Evolutionary conservation across 2,888 invertebrate genomes (phyloP), one percentile per base, ranked within the genome.

Genomic region (Pyrrhia umbra): DNA sequence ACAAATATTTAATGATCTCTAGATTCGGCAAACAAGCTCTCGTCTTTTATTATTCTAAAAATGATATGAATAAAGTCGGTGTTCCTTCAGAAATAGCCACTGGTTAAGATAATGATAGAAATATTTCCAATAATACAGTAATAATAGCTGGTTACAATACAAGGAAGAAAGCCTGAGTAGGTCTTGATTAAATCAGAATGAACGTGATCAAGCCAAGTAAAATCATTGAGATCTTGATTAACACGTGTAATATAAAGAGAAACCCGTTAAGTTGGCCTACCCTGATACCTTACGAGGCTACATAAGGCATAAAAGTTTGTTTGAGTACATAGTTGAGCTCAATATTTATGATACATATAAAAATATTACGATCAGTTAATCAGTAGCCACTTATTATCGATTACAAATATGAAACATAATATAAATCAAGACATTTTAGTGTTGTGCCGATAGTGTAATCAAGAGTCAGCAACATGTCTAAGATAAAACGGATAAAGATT

Each of bases 361-460:
- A 80, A 78, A 71, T 78, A 80, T 76, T 71, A 80, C 64, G 68
- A 69, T 62, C 66, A 68, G 74, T 76, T 71, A 71, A 80, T 80
- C 80, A 80, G 80, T 69, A 80, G 79, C 79, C 50, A 64, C 72
- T 68, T 76, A 61, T 76, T 80, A 74, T 74, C 75, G 64, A 71
- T 68, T 75, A 78, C 68, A 69, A 78, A 69, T 65, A 65, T 60
- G 54, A 63, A 59, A 51, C 42, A 43, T 68, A 58, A 66, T 60
- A 73, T 68, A 65, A 79, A 75, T 80, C 76, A 65, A 69, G 47
- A 50, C 25, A 51, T 51, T 67, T 68, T 78, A 80, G 77, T 78
- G 80, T 58, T 78, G 80, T 64, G 21, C 30, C 23, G 27, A 61
- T 39, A 16, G 39, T 20, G 8, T 10, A 25, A 6, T 10, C 25